Base-by-base conservation (phyloP, 2,113 vertebrate genomes). In the Bettongia penicillata region DNA sequence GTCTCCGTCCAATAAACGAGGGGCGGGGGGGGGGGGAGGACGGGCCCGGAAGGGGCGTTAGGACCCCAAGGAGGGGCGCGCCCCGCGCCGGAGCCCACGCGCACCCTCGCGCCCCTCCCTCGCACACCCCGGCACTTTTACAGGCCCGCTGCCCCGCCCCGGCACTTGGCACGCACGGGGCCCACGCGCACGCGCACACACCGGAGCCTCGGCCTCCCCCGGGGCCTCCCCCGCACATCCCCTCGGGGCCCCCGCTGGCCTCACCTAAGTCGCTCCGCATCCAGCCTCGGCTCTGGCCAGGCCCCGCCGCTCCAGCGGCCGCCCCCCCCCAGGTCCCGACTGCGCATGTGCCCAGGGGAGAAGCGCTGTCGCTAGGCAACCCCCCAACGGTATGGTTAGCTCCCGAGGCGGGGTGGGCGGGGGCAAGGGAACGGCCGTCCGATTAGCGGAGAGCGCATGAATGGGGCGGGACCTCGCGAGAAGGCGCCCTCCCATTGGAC, bases 291-390 rank as follows among this genome's bases (percentile, higher is more conserved):
- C 31, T 24, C 9, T 28, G 0, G 0, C 0, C 50, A 51, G 0
- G 43, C 37, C 0, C 16, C 16, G 0, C 43, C 1, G 3, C 0
- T 0, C 19, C 28, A 0, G 2, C 0, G 0, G 0, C 0, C 5
- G 25, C 2, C 0, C 31, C 26, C 26, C 12, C n/a, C 2, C 8
- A 0, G 0, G 10, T 12, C 9, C 1, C 11, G n/a, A 28, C 19
- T n/a, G 90, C 95, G 95, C 93, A 77, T 61, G 95, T 50, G 91
- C 51, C 0, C 48, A 3, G 23, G 8, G 25, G 7, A 1, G 14
- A 7, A 53, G 37, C 14, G 16, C n/a, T 91, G 94, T 97, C 16
- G 92, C 94, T 92, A 90, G 22, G 96, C 94, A 51, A 97, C 91
- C 19, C 37, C 5, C 1, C 28, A 12, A 84, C 1, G n/a, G n/a